These are phyloP conservation scores for Megaleporinus macrocephalus DNA, from an alignment of 2,113 vertebrate genomes.

Conservation along the genomic window DNA sequence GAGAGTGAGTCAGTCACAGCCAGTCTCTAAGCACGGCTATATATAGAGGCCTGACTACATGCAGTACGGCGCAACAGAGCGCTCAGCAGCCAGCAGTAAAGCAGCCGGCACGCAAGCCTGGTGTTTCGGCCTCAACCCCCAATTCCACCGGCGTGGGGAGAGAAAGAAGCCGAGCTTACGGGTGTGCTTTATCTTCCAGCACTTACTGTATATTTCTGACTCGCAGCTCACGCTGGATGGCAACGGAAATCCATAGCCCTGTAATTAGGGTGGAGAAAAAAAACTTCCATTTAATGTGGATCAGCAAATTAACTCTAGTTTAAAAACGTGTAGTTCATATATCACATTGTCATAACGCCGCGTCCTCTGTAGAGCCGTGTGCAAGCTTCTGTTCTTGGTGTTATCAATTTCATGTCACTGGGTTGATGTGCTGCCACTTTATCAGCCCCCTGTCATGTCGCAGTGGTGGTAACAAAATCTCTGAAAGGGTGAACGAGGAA, in stretches of 20 bases:
- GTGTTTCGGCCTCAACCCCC: neutral
- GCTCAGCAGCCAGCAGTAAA: conserved; percentile 5
- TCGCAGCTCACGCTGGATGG: neutral
- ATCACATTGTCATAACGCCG: neutral
- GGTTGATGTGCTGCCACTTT: neutral
- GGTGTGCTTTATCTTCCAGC: neutral
- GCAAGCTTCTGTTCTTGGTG: neutral
- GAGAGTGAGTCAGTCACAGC: conserved; percentile 51
- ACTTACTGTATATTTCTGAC: neutral
- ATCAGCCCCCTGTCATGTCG: neutral
- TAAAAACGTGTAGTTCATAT: conserved; percentile 12
- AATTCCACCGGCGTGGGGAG: neutral
- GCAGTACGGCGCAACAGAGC: neutral
- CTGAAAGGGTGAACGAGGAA: too few relatives aligned
- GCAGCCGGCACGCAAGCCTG: conserved; percentile 5
- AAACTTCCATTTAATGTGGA: conserved; percentile 19
- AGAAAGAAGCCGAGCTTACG: neutral
- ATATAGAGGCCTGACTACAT: conserved; percentile 54
- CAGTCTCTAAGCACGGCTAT: conserved; percentile 45
- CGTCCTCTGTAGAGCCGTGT: neutral
- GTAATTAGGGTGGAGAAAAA: neutral
- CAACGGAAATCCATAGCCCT: conserved; percentile 15
- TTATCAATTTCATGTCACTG: neutral
- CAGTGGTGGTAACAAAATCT: neutral
- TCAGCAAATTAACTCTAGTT: conserved; percentile 3